These are phyloP conservation scores for Hydrolagus colliei DNA, from an alignment of 2,797 vertebrate species.

Conservation along the genomic window DNA sequence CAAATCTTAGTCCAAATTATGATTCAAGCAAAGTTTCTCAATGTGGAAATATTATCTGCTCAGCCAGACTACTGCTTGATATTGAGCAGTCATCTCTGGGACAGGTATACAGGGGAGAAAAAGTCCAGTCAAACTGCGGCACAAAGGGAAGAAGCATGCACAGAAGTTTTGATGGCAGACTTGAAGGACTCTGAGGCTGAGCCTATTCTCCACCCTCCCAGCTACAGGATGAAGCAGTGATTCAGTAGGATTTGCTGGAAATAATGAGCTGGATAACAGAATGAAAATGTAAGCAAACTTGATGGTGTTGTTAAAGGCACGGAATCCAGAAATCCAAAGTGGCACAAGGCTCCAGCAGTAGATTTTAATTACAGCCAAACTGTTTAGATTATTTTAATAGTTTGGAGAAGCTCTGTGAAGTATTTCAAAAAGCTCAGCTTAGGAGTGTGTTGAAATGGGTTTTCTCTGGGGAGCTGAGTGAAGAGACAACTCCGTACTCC, in stretches of 20 bases:
- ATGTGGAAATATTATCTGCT: not conserved
- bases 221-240: not conserved
- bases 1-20: not conserved
- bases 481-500: slow-evolving; percentile 24
- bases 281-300: not conserved
- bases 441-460: slow-evolving; percentile 23
- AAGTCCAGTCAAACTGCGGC: not conserved
- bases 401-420: slow-evolving; percentile 12
- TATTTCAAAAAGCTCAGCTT: slow-evolving; percentile 8
- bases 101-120: not conserved
- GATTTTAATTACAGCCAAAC: slow-evolving; percentile 11
- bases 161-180: not conserved
- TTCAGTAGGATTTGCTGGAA: not conserved
- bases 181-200: not conserved
- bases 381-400: slow-evolving; percentile 18
- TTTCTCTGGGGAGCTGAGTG: slow-evolving; percentile 13
- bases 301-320: not conserved
- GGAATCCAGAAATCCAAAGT: not conserved
- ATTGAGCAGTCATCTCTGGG: not conserved
- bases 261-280: slow-evolving; percentile 10
- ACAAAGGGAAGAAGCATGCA: not conserved
- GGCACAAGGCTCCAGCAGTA: not conserved
- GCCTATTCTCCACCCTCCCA: no score
- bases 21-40: not conserved
- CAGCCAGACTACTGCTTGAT: not conserved